These are phyloP conservation scores for Magallana gigas DNA, from an alignment of 1,140 invertebrate species.

Conservation along the genomic window DNA sequence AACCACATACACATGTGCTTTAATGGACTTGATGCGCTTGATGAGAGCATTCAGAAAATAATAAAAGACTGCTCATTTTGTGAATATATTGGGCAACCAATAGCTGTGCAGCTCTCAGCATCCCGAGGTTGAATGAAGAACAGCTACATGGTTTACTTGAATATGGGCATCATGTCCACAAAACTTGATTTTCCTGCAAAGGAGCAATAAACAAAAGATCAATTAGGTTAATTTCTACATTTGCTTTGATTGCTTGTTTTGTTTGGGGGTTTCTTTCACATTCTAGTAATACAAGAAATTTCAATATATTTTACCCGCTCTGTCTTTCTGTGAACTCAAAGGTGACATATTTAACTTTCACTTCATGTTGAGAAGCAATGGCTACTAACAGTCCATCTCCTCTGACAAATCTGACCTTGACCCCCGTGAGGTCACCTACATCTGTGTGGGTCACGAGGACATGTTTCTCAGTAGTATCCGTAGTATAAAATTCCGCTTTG, in stretches of 20 bases:
- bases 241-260: not conserved
- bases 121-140: not conserved
- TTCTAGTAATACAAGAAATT: not conserved
- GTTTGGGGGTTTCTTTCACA: not conserved
- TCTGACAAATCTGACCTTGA: constrained; percentile 58
- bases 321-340: constrained; percentile 44
- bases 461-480: constrained; percentile 54
- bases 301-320: constrained; percentile 35
- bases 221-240: not conserved
- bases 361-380: constrained; percentile 43
- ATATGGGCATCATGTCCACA: constrained; percentile 48
- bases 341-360: constrained; percentile 52
- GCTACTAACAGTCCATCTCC: constrained; percentile 25
- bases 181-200: constrained; percentile 31
- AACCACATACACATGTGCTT: no score
- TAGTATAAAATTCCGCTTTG: constrained; percentile 49
- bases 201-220: not conserved
- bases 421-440: constrained; percentile 52
- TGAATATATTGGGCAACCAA: no score
- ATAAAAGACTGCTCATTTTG: no score
- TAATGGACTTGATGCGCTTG: no score
- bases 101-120: not conserved
- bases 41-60: no score
- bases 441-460: constrained; percentile 55
- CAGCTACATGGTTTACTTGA: not conserved